Evolutionary conservation across 2,797 vertebrate genomes (phyloP), one percentile per base, ranked within the genome.

Genomic region (Okamejei kenojei): DNA sequence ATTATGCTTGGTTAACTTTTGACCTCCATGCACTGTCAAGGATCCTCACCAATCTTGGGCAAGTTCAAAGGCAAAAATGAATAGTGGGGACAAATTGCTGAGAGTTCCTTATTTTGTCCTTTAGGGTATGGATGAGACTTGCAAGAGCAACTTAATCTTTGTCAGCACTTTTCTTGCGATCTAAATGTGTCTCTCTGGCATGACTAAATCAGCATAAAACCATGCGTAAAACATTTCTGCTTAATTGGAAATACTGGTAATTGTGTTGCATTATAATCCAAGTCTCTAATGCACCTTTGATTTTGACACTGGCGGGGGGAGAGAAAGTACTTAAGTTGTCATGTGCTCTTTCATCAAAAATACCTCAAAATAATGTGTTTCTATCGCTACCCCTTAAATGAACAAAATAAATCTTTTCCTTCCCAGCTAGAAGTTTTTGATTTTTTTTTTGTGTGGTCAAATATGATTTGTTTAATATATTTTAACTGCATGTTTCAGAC

Each of bases 401-500:
- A 79, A 79, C 15, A 17, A 79, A 38, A 38, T 35, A 78, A 15
- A 78, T 78, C 77, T 15, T 32, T 78, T n/a, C 77, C 77, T 78
- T 29, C 29, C 77, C n/a, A 32, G 32, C n/a, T 17, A 15, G 29
- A 74, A 76, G 77, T 35, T 78, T n/a, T 29, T 38, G 17, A 79
- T 19, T 79, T 38, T 79, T 38, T 35, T 78, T n/a, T n/a, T 45
- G 45, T 54, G 45, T 54, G 45, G 45, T 78, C n/a, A 35, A 35
- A 29, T 29, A 78, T 78, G 32, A 78, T 35, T 35, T 78, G n/a
- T 79, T 35, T 88, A 68, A 88, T 88, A 32, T 9, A n/a, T 86
- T 94, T 95, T 94, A 73, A 4, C 23, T 23, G 9, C 23, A 45
- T 54, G 94, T 93, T 88, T 93, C 45, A 99, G 99, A 96, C 97